Evolutionary conservation across 2,888 invertebrate genomes (phyloP), one percentile per base, ranked within the genome.

Genomic region (Epirrhoe alternata): DNA sequence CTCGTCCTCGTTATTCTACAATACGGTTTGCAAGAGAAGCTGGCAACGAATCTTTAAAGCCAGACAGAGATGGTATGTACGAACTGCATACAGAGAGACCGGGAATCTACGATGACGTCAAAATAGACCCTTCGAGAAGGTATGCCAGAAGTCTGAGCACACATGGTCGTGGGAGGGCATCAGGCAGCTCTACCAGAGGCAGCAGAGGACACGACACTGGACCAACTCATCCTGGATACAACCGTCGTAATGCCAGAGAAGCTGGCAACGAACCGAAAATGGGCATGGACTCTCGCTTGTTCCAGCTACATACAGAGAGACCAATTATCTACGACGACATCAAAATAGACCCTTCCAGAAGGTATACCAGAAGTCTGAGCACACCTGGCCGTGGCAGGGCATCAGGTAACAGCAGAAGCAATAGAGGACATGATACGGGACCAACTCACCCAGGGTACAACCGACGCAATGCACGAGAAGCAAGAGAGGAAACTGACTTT

Each of bases 371-470:
- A n/a, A 72, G 66, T 58, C 31, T 68, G 14, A 64, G 81, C 72
- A 35, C 81, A 78, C 59, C 85, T 78, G 66, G 69, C 77, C 5
- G 81, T 81, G 64, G 85, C 77, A 7, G 82, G 70, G 50, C 74
- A 77, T 30, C 78, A 14, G 80, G 82, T 4, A 75, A 81, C 53
- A 77, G 79, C 45, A 77, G 77, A n/a, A 74, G 78, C 4, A 74
- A 75, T 38, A 67, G 79, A 17, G 77, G 76, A 56, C 68, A 78
- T 2, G 71, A 83, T 49, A 84, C 83, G 6, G 83, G 83, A 6
- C 64, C 79, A 5, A 83, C 83, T 4, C 83, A 84, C 65, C 82
- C 85, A 8, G 86, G 83, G 10, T 83, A 83, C 69, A 84, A 85
- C 58, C 78, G 82, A 5, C 81, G 86, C 17, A 83, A 86, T 52